Conservation (phyloP, 2,113 vertebrate species). For the Phrynosoma blainvillii region DNA sequence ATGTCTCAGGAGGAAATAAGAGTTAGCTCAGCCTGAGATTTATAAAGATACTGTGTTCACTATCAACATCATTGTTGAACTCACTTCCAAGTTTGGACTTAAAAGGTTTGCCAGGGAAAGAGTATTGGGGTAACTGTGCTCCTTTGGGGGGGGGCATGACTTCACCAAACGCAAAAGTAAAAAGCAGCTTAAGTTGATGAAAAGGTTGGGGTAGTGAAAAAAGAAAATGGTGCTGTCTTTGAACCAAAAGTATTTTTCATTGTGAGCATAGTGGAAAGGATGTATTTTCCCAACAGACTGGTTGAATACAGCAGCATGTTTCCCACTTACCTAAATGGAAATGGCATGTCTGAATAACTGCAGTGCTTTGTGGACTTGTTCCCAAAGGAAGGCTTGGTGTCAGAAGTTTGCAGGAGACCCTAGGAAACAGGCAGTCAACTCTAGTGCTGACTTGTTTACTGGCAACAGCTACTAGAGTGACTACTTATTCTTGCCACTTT, state of each 20-base stretch:
- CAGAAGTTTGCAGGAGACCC: background rate
- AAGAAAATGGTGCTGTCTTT: background rate
- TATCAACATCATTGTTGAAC: no score
- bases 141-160: no score
- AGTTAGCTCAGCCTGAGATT: no score
- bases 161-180: no score
- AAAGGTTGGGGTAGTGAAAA: background rate
- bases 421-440: background rate
- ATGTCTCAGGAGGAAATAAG: no score
- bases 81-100: no score
- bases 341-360: conserved; percentile 12
- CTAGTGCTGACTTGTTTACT: background rate
- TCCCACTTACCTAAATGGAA: background rate
- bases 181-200: background rate
- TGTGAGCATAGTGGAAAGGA: background rate
- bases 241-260: background rate
- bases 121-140: no score
- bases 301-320: background rate
- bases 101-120: no score
- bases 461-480: background rate
- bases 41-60: no score
- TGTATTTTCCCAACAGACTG: background rate
- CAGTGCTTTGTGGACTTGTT: background rate
- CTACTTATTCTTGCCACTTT: background rate
- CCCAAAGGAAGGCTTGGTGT: conserved; percentile 10